Conservation (phyloP, 2,888 invertebrate species). For the Nomada lathburiana region DNA sequence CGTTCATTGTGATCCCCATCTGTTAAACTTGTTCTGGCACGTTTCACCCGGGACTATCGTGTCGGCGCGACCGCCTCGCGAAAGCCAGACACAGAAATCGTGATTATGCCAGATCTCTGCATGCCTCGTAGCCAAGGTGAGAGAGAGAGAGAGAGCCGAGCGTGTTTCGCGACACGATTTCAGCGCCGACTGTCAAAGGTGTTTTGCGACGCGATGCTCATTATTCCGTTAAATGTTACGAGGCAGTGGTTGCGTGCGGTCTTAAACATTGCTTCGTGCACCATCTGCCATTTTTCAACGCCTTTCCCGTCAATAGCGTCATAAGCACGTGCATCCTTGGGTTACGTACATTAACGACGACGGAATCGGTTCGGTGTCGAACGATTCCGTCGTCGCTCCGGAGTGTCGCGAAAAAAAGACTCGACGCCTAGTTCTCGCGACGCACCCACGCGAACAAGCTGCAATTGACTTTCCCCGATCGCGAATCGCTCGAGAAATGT, state of each 20-base stretch:
- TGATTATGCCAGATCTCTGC: not conserved
- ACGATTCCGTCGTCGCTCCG: no score
- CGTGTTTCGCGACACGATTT: slow-evolving; percentile 16
- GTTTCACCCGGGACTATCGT: slow-evolving; percentile 2
- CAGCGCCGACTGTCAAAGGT: slow-evolving; percentile 34
- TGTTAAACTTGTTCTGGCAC: slow-evolving; percentile 33
- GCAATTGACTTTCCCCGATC: not conserved
- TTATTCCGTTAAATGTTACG: slow-evolving; percentile 39
- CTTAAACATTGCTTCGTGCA: slow-evolving; percentile 1
- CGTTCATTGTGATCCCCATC: slow-evolving; percentile 32
- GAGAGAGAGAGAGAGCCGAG: not conserved
- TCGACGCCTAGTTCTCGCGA: not conserved
- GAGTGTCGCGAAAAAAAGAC: no score
- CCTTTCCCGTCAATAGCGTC: not conserved
- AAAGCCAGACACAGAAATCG: not conserved
- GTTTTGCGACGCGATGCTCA: slow-evolving; percentile 42
- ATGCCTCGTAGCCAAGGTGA: slow-evolving; percentile 10
- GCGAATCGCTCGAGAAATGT: not conserved
- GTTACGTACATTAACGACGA: not conserved
- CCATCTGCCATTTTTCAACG: not conserved
- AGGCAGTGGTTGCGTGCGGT: slow-evolving; percentile 7
- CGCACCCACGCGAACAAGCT: not conserved
- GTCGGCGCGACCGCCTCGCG: not conserved
- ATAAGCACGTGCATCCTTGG: not conserved
- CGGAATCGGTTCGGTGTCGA: no score